Percentiles rank a stretch among this genome's conserved stretches.
Conservation (phyloP, 2,888 invertebrate species). For the Oligia fasciuncula region DNA sequence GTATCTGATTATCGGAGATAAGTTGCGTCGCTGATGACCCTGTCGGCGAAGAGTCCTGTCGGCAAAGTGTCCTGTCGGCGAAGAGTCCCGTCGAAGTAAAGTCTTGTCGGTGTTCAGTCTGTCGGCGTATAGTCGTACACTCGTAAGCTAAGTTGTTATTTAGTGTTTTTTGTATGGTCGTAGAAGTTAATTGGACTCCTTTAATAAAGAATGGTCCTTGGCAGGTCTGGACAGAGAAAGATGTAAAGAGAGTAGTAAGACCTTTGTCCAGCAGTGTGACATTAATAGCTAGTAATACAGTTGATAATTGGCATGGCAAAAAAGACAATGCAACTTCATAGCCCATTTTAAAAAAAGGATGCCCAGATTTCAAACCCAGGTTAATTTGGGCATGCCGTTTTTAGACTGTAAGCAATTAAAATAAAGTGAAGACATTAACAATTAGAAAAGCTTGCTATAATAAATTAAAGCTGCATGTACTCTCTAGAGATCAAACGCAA, state of each 20-base stretch:
- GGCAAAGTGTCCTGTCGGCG: no score
- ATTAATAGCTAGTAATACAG: not conserved
- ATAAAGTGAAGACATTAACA: not conserved
- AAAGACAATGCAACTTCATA: not conserved
- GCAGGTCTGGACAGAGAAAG: not conserved
- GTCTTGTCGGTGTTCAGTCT: no score
- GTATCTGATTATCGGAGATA: no score
- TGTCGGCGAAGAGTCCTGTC: no score
- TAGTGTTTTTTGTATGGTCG: not conserved
- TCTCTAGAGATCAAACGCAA: slow-evolving; percentile 26
- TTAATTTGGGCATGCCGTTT: not conserved
- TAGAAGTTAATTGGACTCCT: not conserved
- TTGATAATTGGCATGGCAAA: not conserved
- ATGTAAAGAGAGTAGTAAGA: not conserved
- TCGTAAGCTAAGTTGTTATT: not conserved
- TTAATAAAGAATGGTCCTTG: not conserved
- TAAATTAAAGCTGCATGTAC: slow-evolving; percentile 15
- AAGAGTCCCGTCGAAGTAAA: no score
- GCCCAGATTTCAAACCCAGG: not conserved
- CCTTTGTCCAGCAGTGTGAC: not conserved
- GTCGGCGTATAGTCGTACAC: no score
- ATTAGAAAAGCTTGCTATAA: not conserved
- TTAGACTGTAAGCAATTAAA: not conserved
- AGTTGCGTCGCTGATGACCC: no score
- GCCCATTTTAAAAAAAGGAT: not conserved